Evolutionary conservation across 2,113 vertebrate genomes (phyloP).

Genomic region (Cnemophilus loriae): DNA sequence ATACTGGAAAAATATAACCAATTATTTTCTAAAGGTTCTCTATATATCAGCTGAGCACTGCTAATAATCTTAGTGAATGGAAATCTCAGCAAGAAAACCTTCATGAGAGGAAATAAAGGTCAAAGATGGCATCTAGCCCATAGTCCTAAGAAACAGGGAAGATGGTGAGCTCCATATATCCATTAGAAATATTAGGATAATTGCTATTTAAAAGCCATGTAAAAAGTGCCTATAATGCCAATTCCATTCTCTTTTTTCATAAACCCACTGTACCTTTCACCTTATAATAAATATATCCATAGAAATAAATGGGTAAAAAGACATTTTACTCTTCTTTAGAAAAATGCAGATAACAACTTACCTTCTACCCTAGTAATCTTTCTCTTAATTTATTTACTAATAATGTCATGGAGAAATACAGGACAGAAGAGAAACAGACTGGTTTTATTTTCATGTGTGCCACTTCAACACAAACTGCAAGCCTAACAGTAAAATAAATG

Average conservation of each 20-base stretch:
- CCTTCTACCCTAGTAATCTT: background rate
- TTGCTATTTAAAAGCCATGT: background rate
- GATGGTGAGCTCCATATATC: background rate
- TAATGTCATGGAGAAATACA: background rate
- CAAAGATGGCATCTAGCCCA: background rate
- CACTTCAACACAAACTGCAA: background rate
- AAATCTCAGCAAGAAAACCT: background rate
- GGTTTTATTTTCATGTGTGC: background rate
- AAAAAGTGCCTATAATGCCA: background rate
- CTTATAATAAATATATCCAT: background rate
- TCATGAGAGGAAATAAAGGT: background rate
- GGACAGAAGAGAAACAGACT: background rate
- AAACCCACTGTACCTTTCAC: background rate
- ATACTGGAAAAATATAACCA: background rate
- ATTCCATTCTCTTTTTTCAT: background rate
- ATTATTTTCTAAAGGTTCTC: background rate
- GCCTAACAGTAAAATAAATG: constrained; percentile 36
- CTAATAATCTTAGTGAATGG: background rate
- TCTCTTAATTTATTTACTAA: background rate
- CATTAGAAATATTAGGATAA: background rate
- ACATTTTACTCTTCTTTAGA: background rate
- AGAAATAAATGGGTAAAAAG: background rate
- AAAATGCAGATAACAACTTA: background rate
- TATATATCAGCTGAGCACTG: background rate
- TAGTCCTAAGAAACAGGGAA: background rate